Evolutionary conservation across 1,140 invertebrate genomes (phyloP), one percentile per base, ranked within the genome.

Genomic region (Macrosteles quadrilineatus): DNA sequence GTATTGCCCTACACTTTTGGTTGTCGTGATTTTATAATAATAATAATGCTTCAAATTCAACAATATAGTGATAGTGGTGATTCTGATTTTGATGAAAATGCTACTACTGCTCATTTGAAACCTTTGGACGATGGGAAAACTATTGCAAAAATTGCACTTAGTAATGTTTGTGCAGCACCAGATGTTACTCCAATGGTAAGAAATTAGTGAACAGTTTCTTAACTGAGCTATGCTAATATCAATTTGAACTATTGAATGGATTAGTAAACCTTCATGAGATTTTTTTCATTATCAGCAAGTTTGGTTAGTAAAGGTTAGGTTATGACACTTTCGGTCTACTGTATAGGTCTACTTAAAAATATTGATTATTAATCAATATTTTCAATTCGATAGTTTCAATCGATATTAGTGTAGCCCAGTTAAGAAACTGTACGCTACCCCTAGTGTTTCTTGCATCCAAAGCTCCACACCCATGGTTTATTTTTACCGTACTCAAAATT

Each of bases 161-260:
- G 87, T 73, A 36, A 4, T 36, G 82, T 96, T 73, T 91, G 91
- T 81, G 85, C 92, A 31, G 91, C 93, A 0, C 92, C 93, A 3
- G 83, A 88, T 55, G 92, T 95, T 30, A 84, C 91, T 71, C 90
- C 92, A 3, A 88, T 87, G 68, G 90, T 92, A 85, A 84, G 81
- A 66, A 59, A 57, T 65, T 68, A 72, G 59, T 73, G n/a, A n/a
- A n/a, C n/a, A n/a, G n/a, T n/a, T n/a, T n/a, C n/a, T n/a, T n/a
- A n/a, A n/a, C n/a, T n/a, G 62, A 30, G 47, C 21, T 40, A 59
- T 19, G 43, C n/a, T 59, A 40, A 36, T 67, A 53, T 32, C 40
- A 29, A 30, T 40, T 40, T 70, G 43, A 50, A 62, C 25, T n/a
- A 57, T 47, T 23, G 17, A 62, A 50, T 14, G n/a, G 17, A 6